Conservation (phyloP, 1,140 invertebrate genomes). For the Drosophila mauritiana region DNA sequence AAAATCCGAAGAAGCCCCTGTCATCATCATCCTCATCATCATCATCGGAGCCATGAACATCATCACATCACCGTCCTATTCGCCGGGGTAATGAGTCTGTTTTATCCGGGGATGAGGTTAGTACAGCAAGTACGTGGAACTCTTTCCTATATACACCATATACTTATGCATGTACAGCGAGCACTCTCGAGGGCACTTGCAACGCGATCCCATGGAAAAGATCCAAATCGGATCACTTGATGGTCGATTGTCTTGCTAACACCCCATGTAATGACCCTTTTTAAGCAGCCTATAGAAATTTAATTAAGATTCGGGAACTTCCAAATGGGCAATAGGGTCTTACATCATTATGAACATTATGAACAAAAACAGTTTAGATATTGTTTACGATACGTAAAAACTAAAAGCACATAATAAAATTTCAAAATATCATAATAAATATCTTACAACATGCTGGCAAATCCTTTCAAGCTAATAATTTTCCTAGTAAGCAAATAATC, state of each 20-base stretch:
- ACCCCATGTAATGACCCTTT: conserved; percentile 6
- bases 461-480: too few relatives aligned
- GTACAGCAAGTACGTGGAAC: conserved; percentile 49
- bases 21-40: conserved; percentile 53
- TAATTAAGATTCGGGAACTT: conserved; percentile 4
- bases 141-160: conserved; percentile 30
- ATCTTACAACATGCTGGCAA: too few relatives aligned
- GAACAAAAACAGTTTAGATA: background rate
- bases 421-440: background rate
- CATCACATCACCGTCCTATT: conserved; percentile 12
- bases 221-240: conserved; percentile 37
- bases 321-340: background rate
- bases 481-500: too few relatives aligned
- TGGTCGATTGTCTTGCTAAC: conserved; percentile 26
- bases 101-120: conserved; percentile 53
- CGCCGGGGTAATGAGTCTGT: conserved; percentile 62
- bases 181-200: conserved; percentile 5
- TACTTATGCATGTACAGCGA: conserved; percentile 12
- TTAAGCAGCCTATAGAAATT: conserved; percentile 1
- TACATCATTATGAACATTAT: background rate
- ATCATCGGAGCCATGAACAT: conserved; percentile 4
- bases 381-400: background rate
- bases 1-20: conserved; percentile 7
- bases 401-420: background rate
- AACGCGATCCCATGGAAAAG: conserved; percentile 12